Percentiles rank a stretch among this genome's conserved stretches.
Evolutionary conservation across 2,797 vertebrate genomes (phyloP).

Genomic region (Cynopterus sphinx): DNA sequence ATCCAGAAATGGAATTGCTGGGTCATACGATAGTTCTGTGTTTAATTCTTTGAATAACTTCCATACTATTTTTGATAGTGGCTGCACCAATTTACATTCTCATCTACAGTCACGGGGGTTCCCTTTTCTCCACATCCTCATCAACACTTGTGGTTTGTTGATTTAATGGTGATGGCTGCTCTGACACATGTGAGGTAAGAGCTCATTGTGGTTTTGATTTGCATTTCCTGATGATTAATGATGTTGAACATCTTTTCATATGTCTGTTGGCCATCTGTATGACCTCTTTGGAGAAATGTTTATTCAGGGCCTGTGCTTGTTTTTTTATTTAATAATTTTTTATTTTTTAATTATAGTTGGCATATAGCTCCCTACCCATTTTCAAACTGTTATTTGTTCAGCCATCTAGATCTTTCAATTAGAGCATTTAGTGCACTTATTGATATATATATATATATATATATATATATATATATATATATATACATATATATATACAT

Average conservation of each 20-base stretch:
- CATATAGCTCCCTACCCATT: no score
- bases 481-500: no score
- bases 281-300: neutral
- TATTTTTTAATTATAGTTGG: no score
- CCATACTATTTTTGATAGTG: neutral
- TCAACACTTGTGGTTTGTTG: neutral
- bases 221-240: neutral
- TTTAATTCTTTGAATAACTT: neutral
- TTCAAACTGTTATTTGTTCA: no score
- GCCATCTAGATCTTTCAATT: no score
- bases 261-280: neutral
- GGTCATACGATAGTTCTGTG: neutral
- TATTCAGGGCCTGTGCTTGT: neutral
- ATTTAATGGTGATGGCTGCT: neutral
- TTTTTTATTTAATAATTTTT: neutral
- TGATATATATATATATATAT: no score
- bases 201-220: neutral
- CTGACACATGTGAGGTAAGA: neutral
- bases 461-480: no score
- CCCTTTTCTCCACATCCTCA: neutral
- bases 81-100: neutral
- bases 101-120: neutral
- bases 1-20: neutral
- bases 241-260: neutral
- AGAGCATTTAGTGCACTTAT: no score